Base-by-base conservation (phyloP, 2,888 invertebrate species). In the Archips crataeganus region DNA sequence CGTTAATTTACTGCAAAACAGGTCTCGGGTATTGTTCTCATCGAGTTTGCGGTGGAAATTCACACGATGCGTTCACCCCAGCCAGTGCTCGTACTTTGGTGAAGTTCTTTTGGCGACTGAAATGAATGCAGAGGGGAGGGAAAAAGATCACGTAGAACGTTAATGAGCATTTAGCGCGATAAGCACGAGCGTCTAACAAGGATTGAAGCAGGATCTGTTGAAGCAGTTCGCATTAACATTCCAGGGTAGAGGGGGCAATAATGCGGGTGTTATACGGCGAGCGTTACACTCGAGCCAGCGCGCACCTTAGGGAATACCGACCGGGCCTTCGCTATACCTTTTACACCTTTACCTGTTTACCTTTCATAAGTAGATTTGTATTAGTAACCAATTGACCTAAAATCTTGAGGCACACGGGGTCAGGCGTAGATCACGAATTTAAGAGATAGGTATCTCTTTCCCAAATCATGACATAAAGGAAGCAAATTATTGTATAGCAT, bases 181-280 rank as follows among this genome's bases (percentile, higher is more conserved):
- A 88, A 88, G 85, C 82, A 77, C 72, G 76, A 75, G 81, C 78
- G 85, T 85, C 83, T 85, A 85, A 85, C 85, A 83, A 84, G 85
- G 82, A 85, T 86, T 85, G 82, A 85, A 85, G 84, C 83, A 81
- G 82, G 84, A 83, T 79, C 80, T 78, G 81, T 77, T 77, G 77
- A 78, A 61, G 61, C 61, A 85, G 84, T 82, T 83, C 78, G 78
- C 82, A 88, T 90, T 89, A 89, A 88, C 84, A 89, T 90, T 88
- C 87, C 82, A 76, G 78, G 79, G 84, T 80, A 79, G 84, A 82
- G 81, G 80, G 81, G 83, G 88, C 84, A 87, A 87, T 88, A 89
- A 89, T 85, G 87, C 86, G 85, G 87, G 88, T 84, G 84, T 88
- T 86, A 87, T 83, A 88, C 82, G 83, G 84, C 82, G 82, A 86